A percentile compares a stretch with the other conserved stretches of the same genome.
Evolutionary conservation across 2,888 invertebrate species (phyloP).

Genomic region (Cheilosia vernalis): DNA sequence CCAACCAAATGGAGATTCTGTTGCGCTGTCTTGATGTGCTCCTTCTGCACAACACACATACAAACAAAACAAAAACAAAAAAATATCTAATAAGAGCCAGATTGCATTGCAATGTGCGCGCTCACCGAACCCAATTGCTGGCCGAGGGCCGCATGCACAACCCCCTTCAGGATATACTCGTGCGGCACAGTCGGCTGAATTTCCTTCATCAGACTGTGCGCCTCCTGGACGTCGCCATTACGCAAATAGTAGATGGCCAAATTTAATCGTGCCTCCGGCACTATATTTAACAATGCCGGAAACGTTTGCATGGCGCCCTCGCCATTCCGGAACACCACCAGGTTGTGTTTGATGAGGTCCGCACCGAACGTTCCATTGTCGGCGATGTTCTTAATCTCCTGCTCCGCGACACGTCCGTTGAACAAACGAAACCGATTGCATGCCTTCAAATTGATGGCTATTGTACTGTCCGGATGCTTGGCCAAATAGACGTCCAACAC

Average conservation of each 20-base stretch:
- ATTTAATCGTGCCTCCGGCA: slow-evolving; percentile 98
- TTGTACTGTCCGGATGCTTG: slow-evolving; percentile 95
- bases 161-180: slow-evolving; percentile 98
- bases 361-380: slow-evolving; percentile 93
- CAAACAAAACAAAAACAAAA: background rate
- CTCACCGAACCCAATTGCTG: slow-evolving; percentile 94
- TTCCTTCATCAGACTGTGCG: slow-evolving; percentile 94
- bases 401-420: slow-evolving; percentile 97
- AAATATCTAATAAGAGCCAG: background rate
- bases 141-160: slow-evolving; percentile 96
- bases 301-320: slow-evolving; percentile 96
- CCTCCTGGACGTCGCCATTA: slow-evolving; percentile 94
- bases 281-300: slow-evolving; percentile 95
- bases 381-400: slow-evolving; percentile 92
- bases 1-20: slow-evolving; percentile 98
- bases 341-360: slow-evolving; percentile 96
- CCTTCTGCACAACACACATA: slow-evolving; percentile 87
- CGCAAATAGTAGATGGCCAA: slow-evolving; percentile 96
- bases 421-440: slow-evolving; percentile 91
- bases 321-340: slow-evolving; percentile 96
- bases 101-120: slow-evolving; percentile 19
- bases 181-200: slow-evolving; percentile 96
- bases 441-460: slow-evolving; percentile 96
- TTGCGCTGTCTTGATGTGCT: slow-evolving; percentile 96
- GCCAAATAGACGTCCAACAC: slow-evolving; percentile 97